Evolutionary conservation across 2,888 invertebrate genomes (phyloP), one percentile per base, ranked within the genome.

Genomic region (Ctenicera cuprea): DNA sequence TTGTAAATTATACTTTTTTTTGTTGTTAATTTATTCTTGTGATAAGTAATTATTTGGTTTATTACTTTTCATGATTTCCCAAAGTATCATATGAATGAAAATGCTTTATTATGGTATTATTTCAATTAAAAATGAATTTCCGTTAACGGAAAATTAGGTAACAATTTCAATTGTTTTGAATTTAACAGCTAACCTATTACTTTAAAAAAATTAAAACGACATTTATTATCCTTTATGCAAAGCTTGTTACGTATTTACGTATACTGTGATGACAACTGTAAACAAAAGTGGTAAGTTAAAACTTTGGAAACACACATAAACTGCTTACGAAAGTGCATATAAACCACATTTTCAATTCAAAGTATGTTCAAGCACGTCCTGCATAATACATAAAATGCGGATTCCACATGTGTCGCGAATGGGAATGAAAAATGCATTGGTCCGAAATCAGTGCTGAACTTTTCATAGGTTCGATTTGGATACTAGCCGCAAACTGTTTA

Each of bases 301-400:
- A 26, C 48, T 68, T 62, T 52, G 22, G 41, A 48, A 68, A 73
- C 64, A 70, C 14, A 67, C 57, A 67, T 71, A 69, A 76, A 71
- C 73, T 71, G 63, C 64, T 63, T 62, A 57, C 63, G 33, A 67
- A 74, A 75, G 63, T 54, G 65, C 64, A 74, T 61, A 74, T 62
- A 74, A 72, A 73, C 71, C 74, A 62, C 71, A 76, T 77, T 77
- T 77, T 78, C 75, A 77, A 79, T 79, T 79, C 78, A 77, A 77
- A 76, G 69, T 75, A 67, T 73, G 76, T 74, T 74, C 65, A 63
- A 62, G 68, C 77, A 73, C 75, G 75, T 62, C 72, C 54, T 78
- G 79, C 77, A 77, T 79, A 75, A 79, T 78, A 78, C 78, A 78
- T 79, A 78, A 77, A 79, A 77, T 75, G 69, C 71, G 75, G 76